These are phyloP conservation scores for Erythrocercus mccallii DNA, from an alignment of 2,113 vertebrate species.

Conservation along the genomic window DNA sequence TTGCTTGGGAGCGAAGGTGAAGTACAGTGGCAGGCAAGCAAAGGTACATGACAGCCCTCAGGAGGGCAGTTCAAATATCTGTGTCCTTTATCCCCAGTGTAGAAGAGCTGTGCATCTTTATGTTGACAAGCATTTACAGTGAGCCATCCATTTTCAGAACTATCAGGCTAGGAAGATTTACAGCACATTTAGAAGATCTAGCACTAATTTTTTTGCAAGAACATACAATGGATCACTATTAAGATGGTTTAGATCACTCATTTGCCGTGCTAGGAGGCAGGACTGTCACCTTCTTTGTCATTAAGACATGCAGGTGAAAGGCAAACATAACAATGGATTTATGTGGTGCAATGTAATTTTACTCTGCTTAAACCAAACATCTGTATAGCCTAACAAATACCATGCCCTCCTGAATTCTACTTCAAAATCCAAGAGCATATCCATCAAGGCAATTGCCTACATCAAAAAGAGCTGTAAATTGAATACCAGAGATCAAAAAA, in stretches of 20 bases:
- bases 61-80: neutral
- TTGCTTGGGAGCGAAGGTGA: neutral
- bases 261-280: neutral
- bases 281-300: neutral
- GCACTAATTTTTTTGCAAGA: conserved; percentile 26
- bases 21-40: neutral
- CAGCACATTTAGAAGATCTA: neutral
- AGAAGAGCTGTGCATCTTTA: neutral
- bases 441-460: neutral
- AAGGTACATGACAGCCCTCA: neutral
- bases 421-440: neutral
- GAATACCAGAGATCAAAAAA: neutral
- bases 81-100: neutral
- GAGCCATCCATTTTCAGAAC: neutral
- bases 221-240: neutral
- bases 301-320: neutral
- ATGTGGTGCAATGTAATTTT: neutral
- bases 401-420: neutral
- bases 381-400: neutral
- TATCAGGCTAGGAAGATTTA: neutral
- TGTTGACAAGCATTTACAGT: neutral
- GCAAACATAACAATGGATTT: neutral
- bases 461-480: neutral
- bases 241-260: neutral
- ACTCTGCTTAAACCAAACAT: neutral